Percentiles rank a stretch among this genome's conserved stretches.
phyloP scores from a whole-genome alignment of 2,888 invertebrate species.

The Formica aserva region DNA sequence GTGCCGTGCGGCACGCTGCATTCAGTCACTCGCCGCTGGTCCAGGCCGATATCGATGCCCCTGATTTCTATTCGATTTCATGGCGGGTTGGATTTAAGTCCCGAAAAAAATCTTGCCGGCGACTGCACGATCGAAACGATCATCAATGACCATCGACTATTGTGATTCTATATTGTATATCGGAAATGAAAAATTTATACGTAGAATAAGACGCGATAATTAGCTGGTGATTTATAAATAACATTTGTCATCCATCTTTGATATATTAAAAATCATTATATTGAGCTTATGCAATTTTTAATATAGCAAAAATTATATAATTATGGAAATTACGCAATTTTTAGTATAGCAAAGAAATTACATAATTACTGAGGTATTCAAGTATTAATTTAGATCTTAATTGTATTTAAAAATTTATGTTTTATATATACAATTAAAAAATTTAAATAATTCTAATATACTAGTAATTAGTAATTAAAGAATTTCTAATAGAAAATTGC shows the following conservation, averaged over 20 bases:
- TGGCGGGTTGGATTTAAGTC: conserved; percentile 15
- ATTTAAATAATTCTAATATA: not conserved
- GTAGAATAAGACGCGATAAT: not conserved
- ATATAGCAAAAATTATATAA: not conserved
- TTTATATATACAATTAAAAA: not conserved
- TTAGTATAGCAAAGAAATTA: too few relatives aligned
- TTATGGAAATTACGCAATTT: not conserved
- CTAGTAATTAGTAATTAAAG: not conserved
- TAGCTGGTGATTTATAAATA: not conserved
- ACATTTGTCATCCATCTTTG: conserved; percentile 5
- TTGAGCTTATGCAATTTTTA: not conserved
- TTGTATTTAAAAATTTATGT: not conserved
- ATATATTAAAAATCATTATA: not conserved
- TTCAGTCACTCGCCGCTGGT: conserved; percentile 1
- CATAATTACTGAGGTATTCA: not conserved
- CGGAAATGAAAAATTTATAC: conserved; percentile 14
- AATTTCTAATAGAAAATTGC: not conserved
- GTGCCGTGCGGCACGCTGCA: conserved; percentile 42
- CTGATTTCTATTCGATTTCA: conserved; percentile 67
- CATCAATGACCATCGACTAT: conserved; percentile 12
- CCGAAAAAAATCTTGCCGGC: conserved; percentile 36
- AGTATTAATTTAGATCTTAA: not conserved
- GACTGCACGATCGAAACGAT: conserved; percentile 10
- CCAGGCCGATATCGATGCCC: conserved; percentile 60
- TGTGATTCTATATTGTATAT: not conserved